Conservation (phyloP, 2,888 invertebrate species). For the Lepeophtheirus nordmannii region DNA sequence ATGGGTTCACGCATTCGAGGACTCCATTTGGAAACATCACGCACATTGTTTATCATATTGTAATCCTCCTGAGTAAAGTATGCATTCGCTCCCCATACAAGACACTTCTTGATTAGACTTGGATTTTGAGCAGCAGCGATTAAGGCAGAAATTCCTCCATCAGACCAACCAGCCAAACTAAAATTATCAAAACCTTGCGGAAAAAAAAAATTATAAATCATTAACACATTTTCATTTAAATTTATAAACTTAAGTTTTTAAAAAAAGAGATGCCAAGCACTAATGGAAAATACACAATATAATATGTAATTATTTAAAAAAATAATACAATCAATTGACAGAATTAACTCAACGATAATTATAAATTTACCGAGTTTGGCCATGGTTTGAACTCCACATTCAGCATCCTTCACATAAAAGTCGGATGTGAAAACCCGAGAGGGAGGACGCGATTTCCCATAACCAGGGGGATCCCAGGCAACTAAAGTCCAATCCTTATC, state of each 20-base stretch:
- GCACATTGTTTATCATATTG: slow-evolving; percentile 31
- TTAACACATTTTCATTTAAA: no score
- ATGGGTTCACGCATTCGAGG: slow-evolving; percentile 56
- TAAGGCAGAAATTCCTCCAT: slow-evolving; percentile 48
- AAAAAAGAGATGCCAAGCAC: no score
- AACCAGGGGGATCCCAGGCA: slow-evolving; percentile 58
- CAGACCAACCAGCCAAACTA: slow-evolving; percentile 74
- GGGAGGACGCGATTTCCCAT: slow-evolving; percentile 66
- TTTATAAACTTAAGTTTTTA: no score
- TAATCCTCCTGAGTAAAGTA: slow-evolving; percentile 54
- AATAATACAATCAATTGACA: no score
- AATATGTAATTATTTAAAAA: no score
- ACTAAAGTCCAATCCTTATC: slow-evolving; percentile 32
- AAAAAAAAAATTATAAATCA: no score
- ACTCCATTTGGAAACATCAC: slow-evolving; percentile 29
- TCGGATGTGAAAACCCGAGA: slow-evolving; percentile 50
- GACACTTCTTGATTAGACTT: slow-evolving; percentile 49
- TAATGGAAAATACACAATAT: no score
- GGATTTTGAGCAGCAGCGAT: slow-evolving; percentile 33
- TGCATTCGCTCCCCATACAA: slow-evolving; percentile 62
- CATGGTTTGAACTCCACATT: slow-evolving; percentile 53
- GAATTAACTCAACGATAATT: no score
- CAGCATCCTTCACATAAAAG: slow-evolving; percentile 60
- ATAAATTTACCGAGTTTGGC: slow-evolving; percentile 42
- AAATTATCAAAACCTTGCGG: slow-evolving; percentile 39